These are phyloP conservation scores for Herpailurus yagouaroundi DNA, from an alignment of 2,113 vertebrate genomes.

Conservation along the genomic window DNA sequence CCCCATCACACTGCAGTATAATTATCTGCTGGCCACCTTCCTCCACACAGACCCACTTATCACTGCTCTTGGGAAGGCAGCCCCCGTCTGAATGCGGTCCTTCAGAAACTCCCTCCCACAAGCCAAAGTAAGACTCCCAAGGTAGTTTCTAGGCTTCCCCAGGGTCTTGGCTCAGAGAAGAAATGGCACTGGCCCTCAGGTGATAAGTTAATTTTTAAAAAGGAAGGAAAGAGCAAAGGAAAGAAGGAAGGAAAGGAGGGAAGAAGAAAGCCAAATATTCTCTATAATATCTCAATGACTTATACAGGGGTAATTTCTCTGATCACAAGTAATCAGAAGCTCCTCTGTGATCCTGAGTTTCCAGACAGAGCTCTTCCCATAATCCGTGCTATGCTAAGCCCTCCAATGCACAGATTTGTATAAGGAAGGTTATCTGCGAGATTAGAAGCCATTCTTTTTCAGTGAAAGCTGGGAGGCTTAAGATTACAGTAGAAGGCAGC, in stretches of 20 bases:
- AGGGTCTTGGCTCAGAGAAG: background rate
- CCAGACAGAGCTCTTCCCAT: background rate
- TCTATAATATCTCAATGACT: background rate
- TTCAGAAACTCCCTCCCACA: background rate
- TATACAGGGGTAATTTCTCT: background rate
- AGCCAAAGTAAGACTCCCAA: background rate
- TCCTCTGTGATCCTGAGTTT: background rate
- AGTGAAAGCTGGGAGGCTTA: conserved; percentile 47
- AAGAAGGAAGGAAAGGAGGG: background rate
- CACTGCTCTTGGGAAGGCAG: background rate
- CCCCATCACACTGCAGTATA: background rate
- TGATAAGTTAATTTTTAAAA: background rate
- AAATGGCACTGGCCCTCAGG: background rate
- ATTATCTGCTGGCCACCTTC: background rate
- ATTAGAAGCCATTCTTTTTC: conserved; percentile 55
- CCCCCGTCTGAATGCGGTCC: background rate
- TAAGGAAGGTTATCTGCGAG: conserved; percentile 15
- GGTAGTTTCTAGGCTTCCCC: background rate
- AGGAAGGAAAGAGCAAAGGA: background rate
- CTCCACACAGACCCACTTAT: background rate
- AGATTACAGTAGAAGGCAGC: conserved; percentile 3
- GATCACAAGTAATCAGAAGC: background rate
- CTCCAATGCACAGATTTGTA: conserved; percentile 31
- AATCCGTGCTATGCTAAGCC: background rate
- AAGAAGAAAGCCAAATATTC: background rate